Conservation (phyloP, 1,140 invertebrate species). For the Drosophila equinoxialis region DNA sequence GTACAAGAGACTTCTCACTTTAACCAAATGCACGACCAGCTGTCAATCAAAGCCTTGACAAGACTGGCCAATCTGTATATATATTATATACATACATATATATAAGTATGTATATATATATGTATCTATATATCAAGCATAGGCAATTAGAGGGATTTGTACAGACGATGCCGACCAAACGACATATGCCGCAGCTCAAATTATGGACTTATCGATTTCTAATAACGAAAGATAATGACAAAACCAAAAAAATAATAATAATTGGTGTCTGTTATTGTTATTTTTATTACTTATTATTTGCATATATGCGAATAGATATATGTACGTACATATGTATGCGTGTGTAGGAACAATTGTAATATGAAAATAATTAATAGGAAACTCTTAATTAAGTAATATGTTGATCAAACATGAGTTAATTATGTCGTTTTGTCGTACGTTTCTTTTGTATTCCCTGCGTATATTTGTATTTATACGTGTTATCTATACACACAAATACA, state of each 20-base stretch:
- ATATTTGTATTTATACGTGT: constrained; percentile 33
- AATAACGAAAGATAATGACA: constrained; percentile 53
- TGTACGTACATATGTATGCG: constrained; percentile 13
- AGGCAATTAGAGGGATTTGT: constrained; percentile 1
- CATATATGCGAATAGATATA: neutral
- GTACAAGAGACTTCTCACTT: constrained; percentile 5
- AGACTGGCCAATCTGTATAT: constrained; percentile 28
- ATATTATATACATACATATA: constrained; percentile 21
- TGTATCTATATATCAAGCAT: constrained; percentile 34
- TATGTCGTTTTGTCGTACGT: constrained; percentile 70
- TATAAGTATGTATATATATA: constrained; percentile 32
- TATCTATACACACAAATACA: constrained; percentile 21
- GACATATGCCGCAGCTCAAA: constrained; percentile 16
- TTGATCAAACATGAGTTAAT: constrained; percentile 78
- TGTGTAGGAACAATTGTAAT: constrained; percentile 50
- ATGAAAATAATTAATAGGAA: constrained; percentile 77
- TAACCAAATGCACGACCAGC: constrained; percentile 40
- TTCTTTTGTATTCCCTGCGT: constrained; percentile 20
- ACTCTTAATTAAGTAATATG: constrained; percentile 74
- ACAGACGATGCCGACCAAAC: neutral
- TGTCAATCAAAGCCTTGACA: constrained; percentile 65
- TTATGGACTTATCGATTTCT: constrained; percentile 55
- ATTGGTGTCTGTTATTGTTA: constrained; percentile 14
- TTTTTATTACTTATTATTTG: constrained; percentile 24
- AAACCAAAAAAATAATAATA: constrained; percentile 1